A percentile compares a stretch with the other conserved stretches of the same genome.
Evolutionary conservation across 2,113 vertebrate genomes (phyloP).

Genomic region (Kryptolebias marmoratus): DNA sequence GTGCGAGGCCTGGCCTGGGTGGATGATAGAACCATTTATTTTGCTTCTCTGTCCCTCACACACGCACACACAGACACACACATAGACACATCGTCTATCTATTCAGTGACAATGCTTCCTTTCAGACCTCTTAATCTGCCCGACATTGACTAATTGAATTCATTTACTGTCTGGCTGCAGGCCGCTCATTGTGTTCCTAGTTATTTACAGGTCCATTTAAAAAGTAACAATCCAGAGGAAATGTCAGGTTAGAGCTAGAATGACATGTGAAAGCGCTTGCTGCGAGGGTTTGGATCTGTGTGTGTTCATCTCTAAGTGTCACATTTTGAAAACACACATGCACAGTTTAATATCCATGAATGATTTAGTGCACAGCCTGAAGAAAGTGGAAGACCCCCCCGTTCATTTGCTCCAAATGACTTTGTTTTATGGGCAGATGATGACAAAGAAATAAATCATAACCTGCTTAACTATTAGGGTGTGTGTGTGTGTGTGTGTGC

Average conservation of each 20-base stretch:
- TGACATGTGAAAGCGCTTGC: conserved; percentile 35
- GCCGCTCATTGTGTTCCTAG: conserved; percentile 51
- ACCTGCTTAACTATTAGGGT: conserved; percentile 61
- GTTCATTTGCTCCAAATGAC: conserved; percentile 40
- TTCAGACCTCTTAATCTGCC: conserved; percentile 69
- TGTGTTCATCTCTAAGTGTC: conserved; percentile 21
- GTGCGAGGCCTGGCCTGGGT: conserved; percentile 36
- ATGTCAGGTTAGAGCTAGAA: conserved; percentile 60
- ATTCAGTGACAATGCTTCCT: conserved; percentile 61
- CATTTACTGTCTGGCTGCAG: conserved; percentile 49
- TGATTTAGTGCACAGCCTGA: conserved; percentile 61
- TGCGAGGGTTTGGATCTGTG: conserved; percentile 3
- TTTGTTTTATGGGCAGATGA: conserved; percentile 68
- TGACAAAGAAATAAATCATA: conserved; percentile 75
- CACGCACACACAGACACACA: neutral
- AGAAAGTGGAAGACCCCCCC: conserved; percentile 43
- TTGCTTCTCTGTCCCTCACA: neutral
- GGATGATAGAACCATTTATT: conserved; percentile 66
- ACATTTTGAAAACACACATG: conserved; percentile 46
- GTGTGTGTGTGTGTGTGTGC: conserved; percentile 18
- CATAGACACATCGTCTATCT: conserved; percentile 32
- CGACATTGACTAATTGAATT: conserved; percentile 75
- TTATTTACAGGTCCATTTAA: conserved; percentile 72
- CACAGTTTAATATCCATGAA: conserved; percentile 52
- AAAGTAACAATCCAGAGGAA: conserved; percentile 61